These are phyloP conservation scores for Ichneumon xanthorius DNA, from an alignment of 2,888 invertebrate species.

Conservation along the genomic window DNA sequence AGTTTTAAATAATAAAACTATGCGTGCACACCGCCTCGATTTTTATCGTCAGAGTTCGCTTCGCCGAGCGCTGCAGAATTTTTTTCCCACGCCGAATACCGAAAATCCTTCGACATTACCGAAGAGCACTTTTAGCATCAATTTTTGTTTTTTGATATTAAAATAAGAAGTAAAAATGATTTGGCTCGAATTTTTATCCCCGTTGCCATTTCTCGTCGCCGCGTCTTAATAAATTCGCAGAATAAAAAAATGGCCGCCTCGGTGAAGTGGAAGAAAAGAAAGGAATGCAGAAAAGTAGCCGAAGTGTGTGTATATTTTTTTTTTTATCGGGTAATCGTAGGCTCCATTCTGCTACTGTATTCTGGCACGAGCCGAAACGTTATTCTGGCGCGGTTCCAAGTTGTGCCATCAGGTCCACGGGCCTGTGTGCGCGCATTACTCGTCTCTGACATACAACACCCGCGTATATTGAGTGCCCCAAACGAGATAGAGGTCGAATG, in stretches of 20 bases:
- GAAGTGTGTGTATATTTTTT: slow-evolving; percentile 17
- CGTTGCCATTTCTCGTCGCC: not conserved
- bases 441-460: slow-evolving; percentile 26
- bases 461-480: slow-evolving; percentile 27
- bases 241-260: not conserved
- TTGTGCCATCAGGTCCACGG: slow-evolving; percentile 54
- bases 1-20: slow-evolving; percentile 11
- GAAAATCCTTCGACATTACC: too few relatives aligned
- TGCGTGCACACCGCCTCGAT: not conserved
- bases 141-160: not conserved
- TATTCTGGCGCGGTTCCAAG: slow-evolving; percentile 78
- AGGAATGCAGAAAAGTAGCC: slow-evolving; percentile 18
- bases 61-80: too few relatives aligned
- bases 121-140: too few relatives aligned
- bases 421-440: slow-evolving; percentile 25
- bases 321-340: slow-evolving; percentile 62
- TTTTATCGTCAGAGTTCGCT: too few relatives aligned
- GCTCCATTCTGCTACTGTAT: slow-evolving; percentile 68
- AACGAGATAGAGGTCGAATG: slow-evolving; percentile 18
- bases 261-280: slow-evolving; percentile 36
- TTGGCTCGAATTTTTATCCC: not conserved
- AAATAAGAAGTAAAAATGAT: not conserved
- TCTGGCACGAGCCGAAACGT: slow-evolving; percentile 74
- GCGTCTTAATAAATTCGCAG: not conserved
- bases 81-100: too few relatives aligned